Percentiles rank a stretch among this genome's conserved stretches.
Conservation (phyloP, 1,140 invertebrate species). For the Akabosia matsudoensis region DNA sequence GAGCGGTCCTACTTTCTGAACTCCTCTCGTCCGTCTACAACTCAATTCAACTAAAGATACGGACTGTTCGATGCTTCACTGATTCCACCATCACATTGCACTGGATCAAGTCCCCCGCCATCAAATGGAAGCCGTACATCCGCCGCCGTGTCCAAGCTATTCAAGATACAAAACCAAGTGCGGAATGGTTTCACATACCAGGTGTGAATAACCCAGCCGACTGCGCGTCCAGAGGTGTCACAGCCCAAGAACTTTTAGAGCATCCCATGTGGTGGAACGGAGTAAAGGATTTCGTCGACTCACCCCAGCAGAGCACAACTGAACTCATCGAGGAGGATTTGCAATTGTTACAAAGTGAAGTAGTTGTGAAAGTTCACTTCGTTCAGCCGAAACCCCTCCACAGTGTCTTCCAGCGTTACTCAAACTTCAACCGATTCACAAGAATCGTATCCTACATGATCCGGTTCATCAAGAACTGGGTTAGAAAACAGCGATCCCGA, state of each 20-base stretch:
- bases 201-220: neutral
- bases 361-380: neutral
- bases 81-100: neutral
- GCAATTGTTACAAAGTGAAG: neutral
- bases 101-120: neutral
- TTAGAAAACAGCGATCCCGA: neutral
- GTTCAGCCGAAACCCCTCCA: neutral
- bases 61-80: neutral
- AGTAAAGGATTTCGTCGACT: neutral
- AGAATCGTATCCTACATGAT: neutral
- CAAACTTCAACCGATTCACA: neutral
- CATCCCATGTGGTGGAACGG: constrained; percentile 1
- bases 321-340: neutral
- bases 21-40: constrained; percentile 15
- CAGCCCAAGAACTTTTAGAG: neutral
- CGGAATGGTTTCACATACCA: neutral
- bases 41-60: neutral
- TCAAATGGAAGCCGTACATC: neutral
- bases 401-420: neutral
- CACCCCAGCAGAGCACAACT: neutral
- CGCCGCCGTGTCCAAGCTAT: neutral
- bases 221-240: neutral
- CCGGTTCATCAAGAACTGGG: neutral
- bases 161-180: neutral
- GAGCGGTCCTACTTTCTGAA: constrained; percentile 26